Conservation (phyloP, 2,113 vertebrate genomes). For the Oryzias melastigma region DNA sequence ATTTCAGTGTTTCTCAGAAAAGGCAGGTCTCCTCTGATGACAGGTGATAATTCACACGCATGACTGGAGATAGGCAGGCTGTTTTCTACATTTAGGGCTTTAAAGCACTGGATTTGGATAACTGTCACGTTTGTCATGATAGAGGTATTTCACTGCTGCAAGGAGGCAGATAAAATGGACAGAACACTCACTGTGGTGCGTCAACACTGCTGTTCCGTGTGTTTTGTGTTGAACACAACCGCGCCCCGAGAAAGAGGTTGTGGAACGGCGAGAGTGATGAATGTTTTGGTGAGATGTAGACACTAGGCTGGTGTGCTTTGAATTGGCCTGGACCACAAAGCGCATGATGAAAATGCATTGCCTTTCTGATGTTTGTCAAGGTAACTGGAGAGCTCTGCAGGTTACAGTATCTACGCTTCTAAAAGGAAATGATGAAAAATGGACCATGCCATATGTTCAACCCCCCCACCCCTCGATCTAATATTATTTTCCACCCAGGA, state of each 20-base stretch:
- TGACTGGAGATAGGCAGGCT: conserved; percentile 31
- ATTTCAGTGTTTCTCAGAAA: conserved; percentile 36
- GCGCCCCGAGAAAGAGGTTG: conserved; percentile 22
- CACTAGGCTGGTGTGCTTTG: conserved; percentile 48
- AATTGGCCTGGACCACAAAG: conserved; percentile 41
- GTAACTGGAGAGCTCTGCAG: conserved; percentile 48
- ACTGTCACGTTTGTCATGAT: conserved; percentile 33
- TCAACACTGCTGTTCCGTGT: conserved; percentile 22
- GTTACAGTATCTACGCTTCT: conserved; percentile 36
- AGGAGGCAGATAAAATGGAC: conserved; percentile 38
- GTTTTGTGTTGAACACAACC: conserved; percentile 32
- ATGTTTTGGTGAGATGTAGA: conserved; percentile 44
- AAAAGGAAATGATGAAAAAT: conserved; percentile 62
- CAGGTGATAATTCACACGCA: conserved; percentile 58
- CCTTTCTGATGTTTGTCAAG: conserved; percentile 51
- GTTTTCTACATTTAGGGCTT: conserved; percentile 41
- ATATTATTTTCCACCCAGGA: conserved; percentile 44
- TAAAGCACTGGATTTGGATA: conserved; percentile 29
- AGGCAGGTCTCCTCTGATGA: conserved; percentile 37
- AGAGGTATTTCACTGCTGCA: conserved; percentile 24
- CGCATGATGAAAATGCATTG: conserved; percentile 56
- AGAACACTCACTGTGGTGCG: conserved; percentile 11
- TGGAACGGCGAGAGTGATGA: conserved; percentile 47
- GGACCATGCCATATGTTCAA: conserved; percentile 43
- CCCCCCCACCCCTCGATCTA: conserved; percentile 19